Conservation (phyloP, 2,797 vertebrate species). For the Apogon talboti region DNA sequence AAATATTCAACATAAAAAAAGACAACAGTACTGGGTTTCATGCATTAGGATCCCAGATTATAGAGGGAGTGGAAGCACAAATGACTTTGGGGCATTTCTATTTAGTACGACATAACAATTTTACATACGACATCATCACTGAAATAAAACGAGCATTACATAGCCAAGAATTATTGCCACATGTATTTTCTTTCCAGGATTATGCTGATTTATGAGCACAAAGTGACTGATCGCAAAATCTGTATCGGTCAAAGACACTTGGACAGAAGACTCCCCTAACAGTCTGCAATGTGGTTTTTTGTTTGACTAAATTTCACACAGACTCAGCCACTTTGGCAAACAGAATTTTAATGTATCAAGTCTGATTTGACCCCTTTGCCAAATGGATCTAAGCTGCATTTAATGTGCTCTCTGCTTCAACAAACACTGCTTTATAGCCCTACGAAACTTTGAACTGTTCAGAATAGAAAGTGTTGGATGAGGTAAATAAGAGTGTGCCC, state of each 20-base stretch:
- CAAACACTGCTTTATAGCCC: constrained; percentile 39
- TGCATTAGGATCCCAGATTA: constrained; percentile 77
- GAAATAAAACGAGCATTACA: constrained; percentile 72
- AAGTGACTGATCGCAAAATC: constrained; percentile 39
- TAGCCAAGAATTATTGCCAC: constrained; percentile 80
- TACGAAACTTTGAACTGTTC: constrained; percentile 27
- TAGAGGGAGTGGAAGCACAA: constrained; percentile 78
- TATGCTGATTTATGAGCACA: constrained; percentile 48
- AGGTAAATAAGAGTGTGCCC: constrained; percentile 67
- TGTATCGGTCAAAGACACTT: constrained; percentile 59
- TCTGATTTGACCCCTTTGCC: constrained; percentile 36
- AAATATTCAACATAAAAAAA: constrained; percentile 44
- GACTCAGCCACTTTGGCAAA: constrained; percentile 46
- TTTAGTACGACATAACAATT: constrained; percentile 63
- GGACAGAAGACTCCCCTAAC: constrained; percentile 65
- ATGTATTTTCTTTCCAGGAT: constrained; percentile 55
- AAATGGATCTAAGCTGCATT: constrained; percentile 50
- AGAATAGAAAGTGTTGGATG: constrained; percentile 59
- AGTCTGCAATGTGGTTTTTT: constrained; percentile 62
- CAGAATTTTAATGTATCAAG: constrained; percentile 15
- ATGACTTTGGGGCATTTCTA: constrained; percentile 72
- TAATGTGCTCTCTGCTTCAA: constrained; percentile 45
- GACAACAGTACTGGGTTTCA: constrained; percentile 70
- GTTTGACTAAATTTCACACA: constrained; percentile 41
- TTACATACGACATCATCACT: constrained; percentile 66